Evolutionary conservation across 2,797 vertebrate species (phyloP), one percentile per base, ranked within the genome.

Genomic region (Poecilia gillii): DNA sequence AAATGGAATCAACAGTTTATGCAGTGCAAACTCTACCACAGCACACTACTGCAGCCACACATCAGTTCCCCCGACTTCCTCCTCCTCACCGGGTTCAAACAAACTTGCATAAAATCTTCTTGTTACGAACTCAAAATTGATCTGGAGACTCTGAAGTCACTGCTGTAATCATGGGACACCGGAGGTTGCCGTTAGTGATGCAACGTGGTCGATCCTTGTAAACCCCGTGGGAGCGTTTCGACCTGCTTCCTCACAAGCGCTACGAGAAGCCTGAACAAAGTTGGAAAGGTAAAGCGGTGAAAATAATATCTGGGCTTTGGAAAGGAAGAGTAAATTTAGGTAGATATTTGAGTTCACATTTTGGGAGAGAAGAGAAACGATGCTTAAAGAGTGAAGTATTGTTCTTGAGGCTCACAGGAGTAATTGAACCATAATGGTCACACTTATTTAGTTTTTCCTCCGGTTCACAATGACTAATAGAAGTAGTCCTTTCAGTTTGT

Each of bases 391-490:
- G 47, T 79, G 47, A 88, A 86, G 81, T 78, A 84, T 72, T 76
- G 78, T 83, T 83, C 85, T 49, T 28, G 39, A 71, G 80, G 79
- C 78, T 88, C 75, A 84, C 75, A 81, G 39, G 80, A 83, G 86
- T 90, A 91, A 89, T 77, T 46, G 77, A 81, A 77, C 75, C 57
- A 75, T 84, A 81, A 88, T 84, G 31, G 5, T 25, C 72, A 78
- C 81, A 86, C 88, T 88, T 87, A 87, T 88, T 88, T 77, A 75
- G 72, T 73, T 73, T 75, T 75, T 72, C 16, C 45, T 45, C 78
- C 55, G 74, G 78, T 80, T 84, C 77, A 79, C 82, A 39, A 84
- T 78, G 82, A 89, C 74, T 83, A 89, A 91, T 83, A 53, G 76
- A 70, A 53, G 72, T 85, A 77, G 46, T 77, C 31, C 77, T 87